These are phyloP conservation scores for Urocynchramus pylzowi DNA, from an alignment of 2,113 vertebrate genomes.

Conservation along the genomic window DNA sequence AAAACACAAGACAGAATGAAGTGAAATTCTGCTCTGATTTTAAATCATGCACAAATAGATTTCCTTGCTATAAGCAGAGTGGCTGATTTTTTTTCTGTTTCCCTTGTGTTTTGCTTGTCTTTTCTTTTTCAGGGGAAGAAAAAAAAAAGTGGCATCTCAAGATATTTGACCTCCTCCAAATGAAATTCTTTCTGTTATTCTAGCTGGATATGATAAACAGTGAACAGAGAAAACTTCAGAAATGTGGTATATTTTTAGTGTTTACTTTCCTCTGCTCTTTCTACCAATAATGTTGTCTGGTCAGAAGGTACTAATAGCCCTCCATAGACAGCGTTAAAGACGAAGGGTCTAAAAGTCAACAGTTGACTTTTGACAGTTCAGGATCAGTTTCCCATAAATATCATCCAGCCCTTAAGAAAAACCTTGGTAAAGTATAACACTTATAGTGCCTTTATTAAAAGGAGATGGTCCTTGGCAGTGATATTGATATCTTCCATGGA, in stretches of 20 bases:
- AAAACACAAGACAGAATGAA: slow-evolving; percentile 35
- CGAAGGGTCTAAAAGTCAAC: neutral
- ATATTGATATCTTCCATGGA: neutral
- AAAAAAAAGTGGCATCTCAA: neutral
- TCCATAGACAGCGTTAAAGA: neutral
- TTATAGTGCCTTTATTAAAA: neutral
- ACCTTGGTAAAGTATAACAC: neutral
- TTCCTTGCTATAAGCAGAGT: neutral
- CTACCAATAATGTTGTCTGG: neutral
- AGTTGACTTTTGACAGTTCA: neutral
- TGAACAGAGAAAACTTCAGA: neutral
- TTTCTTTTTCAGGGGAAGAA: neutral
- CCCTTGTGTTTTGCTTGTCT: neutral
- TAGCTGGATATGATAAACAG: neutral
- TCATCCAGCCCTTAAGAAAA: neutral
- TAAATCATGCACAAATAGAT: slow-evolving; percentile 26
- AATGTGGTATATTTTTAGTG: neutral
- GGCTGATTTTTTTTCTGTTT: neutral
- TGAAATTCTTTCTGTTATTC: neutral
- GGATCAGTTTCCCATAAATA: neutral
- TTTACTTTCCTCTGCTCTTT: neutral
- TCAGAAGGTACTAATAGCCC: neutral
- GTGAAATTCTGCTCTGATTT: slow-evolving; percentile 49
- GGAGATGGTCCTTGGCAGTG: neutral
- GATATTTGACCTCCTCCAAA: neutral